These are phyloP conservation scores for Ctenodactylus gundi DNA, from an alignment of 2,113 vertebrate species.

Conservation along the genomic window DNA sequence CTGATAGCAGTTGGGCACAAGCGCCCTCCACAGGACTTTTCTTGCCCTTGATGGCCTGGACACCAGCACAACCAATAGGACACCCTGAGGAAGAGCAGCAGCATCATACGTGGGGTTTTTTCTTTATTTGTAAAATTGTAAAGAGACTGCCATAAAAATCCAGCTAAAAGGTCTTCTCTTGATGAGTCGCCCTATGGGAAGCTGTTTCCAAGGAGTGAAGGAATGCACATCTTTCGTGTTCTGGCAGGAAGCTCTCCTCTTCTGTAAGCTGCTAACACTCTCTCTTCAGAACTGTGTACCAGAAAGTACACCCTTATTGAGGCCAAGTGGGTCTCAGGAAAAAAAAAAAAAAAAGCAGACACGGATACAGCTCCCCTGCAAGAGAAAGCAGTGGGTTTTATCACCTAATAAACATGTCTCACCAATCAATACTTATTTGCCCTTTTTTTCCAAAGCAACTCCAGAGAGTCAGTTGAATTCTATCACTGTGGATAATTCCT, in stretches of 20 bases:
- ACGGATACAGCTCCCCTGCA: slow-evolving; percentile 55
- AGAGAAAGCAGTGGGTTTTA: slow-evolving; percentile 71
- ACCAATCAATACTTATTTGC: slow-evolving; percentile 71
- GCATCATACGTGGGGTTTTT: not conserved
- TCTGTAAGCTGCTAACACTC: not conserved
- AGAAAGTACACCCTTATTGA: not conserved
- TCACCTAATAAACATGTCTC: slow-evolving; percentile 60
- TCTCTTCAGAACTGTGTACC: not conserved
- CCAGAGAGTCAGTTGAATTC: slow-evolving; percentile 58
- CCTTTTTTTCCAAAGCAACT: slow-evolving; percentile 72
- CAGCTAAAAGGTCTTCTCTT: not conserved
- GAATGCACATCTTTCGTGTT: not conserved
- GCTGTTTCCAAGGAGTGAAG: not conserved
- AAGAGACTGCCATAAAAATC: slow-evolving; percentile 32
- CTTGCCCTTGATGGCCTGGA: not conserved
- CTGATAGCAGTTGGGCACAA: not conserved
- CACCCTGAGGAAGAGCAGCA: not conserved
- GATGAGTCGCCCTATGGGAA: not conserved
- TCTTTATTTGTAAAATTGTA: slow-evolving; percentile 38
- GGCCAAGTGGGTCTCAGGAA: slow-evolving; percentile 28
- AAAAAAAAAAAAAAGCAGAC: not conserved
- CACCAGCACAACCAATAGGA: not conserved
- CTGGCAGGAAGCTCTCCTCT: not conserved
- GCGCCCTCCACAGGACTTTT: not conserved
- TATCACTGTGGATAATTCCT: slow-evolving; percentile 58